These are phyloP conservation scores for Onychomys arenicola DNA, from an alignment of 2,797 vertebrate genomes.

Conservation along the genomic window DNA sequence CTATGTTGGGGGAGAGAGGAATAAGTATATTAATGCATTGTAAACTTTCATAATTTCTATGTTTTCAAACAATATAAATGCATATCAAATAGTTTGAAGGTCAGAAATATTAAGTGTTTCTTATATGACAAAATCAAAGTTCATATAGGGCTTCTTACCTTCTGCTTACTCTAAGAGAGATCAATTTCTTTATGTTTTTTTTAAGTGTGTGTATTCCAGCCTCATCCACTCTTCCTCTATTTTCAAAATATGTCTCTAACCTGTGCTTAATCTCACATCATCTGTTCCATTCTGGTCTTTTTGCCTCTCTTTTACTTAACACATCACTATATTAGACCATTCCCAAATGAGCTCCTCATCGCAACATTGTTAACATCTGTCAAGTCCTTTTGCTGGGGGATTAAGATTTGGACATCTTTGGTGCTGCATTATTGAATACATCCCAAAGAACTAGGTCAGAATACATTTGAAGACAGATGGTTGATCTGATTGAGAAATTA, in stretches of 20 bases:
- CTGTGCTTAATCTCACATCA: background rate
- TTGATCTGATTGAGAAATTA: background rate
- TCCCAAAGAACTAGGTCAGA: background rate
- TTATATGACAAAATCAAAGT: background rate
- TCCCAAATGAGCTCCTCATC: background rate
- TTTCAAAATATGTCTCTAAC: background rate
- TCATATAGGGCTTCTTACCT: background rate
- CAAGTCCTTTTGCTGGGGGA: background rate
- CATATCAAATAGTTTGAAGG: background rate
- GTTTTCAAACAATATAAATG: background rate
- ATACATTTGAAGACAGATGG: rapidly evolving
- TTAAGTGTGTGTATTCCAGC: background rate
- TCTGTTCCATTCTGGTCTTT: background rate
- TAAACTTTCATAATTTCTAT: background rate
- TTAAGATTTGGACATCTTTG: background rate
- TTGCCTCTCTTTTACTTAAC: background rate
- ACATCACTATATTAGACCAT: background rate
- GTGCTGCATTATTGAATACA: background rate
- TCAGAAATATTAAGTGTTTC: background rate
- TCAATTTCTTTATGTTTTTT: background rate
- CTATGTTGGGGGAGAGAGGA: background rate
- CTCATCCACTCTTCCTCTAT: background rate
- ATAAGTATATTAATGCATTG: background rate
- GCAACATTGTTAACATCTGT: background rate
- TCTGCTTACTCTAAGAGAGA: background rate